A percentile compares a stretch with the other conserved stretches of the same genome.
These are phyloP conservation scores for Drosophila kohkoa DNA, from an alignment of 1,140 invertebrate genomes.

Conservation along the genomic window DNA sequence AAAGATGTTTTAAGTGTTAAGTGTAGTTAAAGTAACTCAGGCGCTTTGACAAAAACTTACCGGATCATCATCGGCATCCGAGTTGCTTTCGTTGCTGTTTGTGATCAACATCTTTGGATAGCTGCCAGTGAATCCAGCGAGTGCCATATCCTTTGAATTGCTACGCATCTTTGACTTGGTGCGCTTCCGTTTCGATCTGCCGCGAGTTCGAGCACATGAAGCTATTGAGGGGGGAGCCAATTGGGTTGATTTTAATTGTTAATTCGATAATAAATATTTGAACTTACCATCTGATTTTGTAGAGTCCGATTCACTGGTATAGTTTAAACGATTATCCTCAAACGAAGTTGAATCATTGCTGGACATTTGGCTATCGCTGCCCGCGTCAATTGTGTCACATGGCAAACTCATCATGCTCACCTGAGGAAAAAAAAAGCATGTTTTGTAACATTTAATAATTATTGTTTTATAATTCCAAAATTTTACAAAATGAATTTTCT, in stretches of 20 bases:
- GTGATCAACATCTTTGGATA: constrained; percentile 46
- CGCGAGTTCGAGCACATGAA: background rate
- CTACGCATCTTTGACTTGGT: constrained; percentile 27
- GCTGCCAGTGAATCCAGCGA: constrained; percentile 43
- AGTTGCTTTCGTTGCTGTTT: constrained; percentile 37
- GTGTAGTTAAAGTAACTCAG: too few relatives aligned
- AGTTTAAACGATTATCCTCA: background rate
- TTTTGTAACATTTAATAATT: background rate
- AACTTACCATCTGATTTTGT: constrained; percentile 1
- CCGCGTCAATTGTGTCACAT: background rate
- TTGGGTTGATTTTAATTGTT: background rate
- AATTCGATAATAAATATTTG: too few relatives aligned
- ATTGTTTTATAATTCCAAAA: too few relatives aligned
- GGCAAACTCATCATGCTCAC: constrained; percentile 4
- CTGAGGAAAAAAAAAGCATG: background rate
- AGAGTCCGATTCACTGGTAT: background rate
- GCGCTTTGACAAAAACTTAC: constrained; percentile 39
- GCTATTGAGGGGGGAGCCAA: background rate
- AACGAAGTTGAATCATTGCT: background rate
- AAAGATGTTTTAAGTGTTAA: too few relatives aligned
- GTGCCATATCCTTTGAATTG: constrained; percentile 22
- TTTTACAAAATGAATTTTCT: too few relatives aligned
- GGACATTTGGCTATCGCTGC: background rate
- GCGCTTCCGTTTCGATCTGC: background rate
- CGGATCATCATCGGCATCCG: constrained; percentile 36